Conservation (phyloP, 2,888 invertebrate genomes). For the Hirtodrosophila trivittata region DNA sequence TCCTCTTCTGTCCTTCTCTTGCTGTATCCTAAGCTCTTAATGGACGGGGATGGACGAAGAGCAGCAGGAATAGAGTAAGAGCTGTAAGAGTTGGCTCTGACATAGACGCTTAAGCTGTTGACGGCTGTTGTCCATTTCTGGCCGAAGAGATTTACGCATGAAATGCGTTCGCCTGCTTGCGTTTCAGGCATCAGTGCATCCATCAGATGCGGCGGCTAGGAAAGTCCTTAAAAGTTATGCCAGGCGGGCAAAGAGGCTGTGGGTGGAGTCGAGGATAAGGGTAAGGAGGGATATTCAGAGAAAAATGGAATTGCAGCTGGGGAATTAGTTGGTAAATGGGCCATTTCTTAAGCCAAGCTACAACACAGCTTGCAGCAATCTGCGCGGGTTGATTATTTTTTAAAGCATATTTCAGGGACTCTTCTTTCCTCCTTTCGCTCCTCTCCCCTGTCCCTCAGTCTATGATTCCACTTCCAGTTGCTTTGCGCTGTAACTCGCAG, state of each 20-base stretch:
- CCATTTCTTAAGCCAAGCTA: conserved; percentile 2
- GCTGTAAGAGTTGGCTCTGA: not conserved
- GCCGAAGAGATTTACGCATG: conserved; percentile 51
- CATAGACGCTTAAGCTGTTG: conserved; percentile 42
- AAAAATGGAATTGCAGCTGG: conserved; percentile 25
- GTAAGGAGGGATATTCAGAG: not conserved
- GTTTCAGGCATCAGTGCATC: conserved; percentile 23
- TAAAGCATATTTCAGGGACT: conserved; percentile 72
- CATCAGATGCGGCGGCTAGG: conserved; percentile 1
- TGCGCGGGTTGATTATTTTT: conserved; percentile 73
- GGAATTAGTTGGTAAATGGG: conserved; percentile 40
- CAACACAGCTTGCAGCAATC: conserved; percentile 31
- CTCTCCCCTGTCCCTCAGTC: not conserved
- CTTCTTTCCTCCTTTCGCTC: not conserved
- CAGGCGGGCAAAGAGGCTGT: not conserved
- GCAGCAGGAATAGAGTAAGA: not conserved
- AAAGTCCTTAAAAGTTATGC: conserved; percentile 7
- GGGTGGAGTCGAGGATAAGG: not conserved
- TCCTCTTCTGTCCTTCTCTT: not conserved
- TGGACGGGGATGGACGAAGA: too few species aligned
- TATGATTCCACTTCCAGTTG: conserved; percentile 67
- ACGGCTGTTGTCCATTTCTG: conserved; percentile 39
- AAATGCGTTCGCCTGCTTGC: conserved; percentile 43
- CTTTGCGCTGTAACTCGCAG: conserved; percentile 71
- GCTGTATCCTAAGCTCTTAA: conserved; percentile 34